Percentiles rank a stretch among this genome's conserved stretches.
Evolutionary conservation across 1,140 invertebrate genomes (phyloP).

Genomic region (Brevipalpus yothersi): DNA sequence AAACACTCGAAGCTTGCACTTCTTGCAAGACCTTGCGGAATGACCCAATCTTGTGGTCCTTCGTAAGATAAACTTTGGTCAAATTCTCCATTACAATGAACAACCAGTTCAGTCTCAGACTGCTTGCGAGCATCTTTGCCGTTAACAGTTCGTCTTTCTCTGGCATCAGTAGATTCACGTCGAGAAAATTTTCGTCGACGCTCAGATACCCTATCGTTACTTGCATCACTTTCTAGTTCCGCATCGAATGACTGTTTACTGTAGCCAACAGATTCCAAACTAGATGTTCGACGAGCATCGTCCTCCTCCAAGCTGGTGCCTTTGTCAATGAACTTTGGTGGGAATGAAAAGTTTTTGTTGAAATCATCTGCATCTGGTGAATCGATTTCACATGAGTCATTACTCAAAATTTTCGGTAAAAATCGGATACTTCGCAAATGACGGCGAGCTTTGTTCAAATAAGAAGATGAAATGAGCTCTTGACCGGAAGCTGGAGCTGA

Average conservation of each 20-base stretch:
- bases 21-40: background rate
- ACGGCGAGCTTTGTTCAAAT: background rate
- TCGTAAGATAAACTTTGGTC: background rate
- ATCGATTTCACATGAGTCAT: conserved; percentile 13
- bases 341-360: background rate
- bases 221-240: background rate
- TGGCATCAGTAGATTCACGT: background rate
- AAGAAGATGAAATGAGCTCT: background rate
- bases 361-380: conserved; percentile 9
- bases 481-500: background rate
- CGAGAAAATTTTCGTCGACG: background rate
- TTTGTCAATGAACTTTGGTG: background rate
- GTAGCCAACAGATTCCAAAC: background rate
- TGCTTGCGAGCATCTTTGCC: background rate
- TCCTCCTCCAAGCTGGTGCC: background rate
- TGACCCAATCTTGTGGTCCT: background rate
- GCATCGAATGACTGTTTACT: background rate
- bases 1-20: conserved; percentile 1
- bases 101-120: background rate
- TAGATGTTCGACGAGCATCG: background rate
- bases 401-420: conserved; percentile 7
- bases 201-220: background rate
- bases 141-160: background rate
- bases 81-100: conserved; percentile 10
- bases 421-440: conserved; percentile 5